A percentile compares a stretch with the other conserved stretches of the same genome.
These are phyloP conservation scores for Alviniconcha marisindica DNA, from an alignment of 1,140 invertebrate species.

Conservation along the genomic window DNA sequence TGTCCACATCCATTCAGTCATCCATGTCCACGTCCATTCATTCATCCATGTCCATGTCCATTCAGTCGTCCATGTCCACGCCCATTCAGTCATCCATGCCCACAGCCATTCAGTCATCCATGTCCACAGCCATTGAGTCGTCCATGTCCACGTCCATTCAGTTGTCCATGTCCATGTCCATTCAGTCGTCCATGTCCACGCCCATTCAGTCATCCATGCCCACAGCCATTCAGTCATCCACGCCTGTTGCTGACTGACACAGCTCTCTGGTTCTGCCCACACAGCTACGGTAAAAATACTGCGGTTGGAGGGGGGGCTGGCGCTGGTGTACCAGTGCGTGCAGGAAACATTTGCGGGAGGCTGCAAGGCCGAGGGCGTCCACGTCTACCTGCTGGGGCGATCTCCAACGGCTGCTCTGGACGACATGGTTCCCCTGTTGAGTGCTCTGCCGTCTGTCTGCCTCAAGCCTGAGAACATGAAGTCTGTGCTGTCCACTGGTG, in stretches of 20 bases:
- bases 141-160: no score
- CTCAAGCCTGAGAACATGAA: not conserved
- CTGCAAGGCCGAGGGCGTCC: conserved; percentile 20
- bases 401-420: not conserved
- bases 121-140: no score
- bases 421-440: conserved; percentile 4
- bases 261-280: not conserved
- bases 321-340: conserved; percentile 25
- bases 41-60: no score
- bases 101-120: no score
- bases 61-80: no score
- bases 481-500: conserved; percentile 11
- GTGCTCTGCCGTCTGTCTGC: conserved; percentile 16
- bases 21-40: no score
- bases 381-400: conserved; percentile 27
- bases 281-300: conserved; percentile 20
- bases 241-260: no score
- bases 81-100: no score
- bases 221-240: not conserved
- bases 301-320: not conserved
- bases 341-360: conserved; percentile 7
- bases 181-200: no score
- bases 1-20: no score
- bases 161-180: no score
- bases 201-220: no score